A percentile compares a stretch with the other conserved stretches of the same genome.
Conservation (phyloP, 2,113 vertebrate genomes). For the Hepsetus odoe region DNA sequence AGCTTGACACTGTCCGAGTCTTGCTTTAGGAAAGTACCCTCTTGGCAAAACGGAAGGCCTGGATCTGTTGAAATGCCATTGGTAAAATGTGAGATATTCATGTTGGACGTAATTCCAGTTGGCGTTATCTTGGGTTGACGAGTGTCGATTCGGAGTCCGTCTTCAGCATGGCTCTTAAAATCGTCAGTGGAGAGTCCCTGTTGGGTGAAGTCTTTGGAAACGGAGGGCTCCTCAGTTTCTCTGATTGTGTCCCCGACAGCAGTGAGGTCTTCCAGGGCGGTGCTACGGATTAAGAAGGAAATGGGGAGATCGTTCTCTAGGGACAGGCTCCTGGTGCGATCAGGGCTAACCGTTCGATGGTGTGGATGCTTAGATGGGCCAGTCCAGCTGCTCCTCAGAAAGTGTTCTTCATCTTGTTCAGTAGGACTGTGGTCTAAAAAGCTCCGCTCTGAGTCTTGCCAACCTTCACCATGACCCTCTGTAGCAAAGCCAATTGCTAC, state of each 20-base stretch:
- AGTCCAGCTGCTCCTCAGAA: slow-evolving; percentile 43
- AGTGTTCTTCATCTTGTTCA: slow-evolving; percentile 42
- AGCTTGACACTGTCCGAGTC: not conserved
- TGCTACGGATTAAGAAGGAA: slow-evolving; percentile 64
- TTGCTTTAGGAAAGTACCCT: not conserved
- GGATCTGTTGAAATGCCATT: not conserved
- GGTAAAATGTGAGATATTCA: not conserved
- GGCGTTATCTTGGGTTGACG: not conserved
- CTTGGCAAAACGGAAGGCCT: not conserved
- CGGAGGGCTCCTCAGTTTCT: slow-evolving; percentile 25
- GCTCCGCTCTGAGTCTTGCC: slow-evolving; percentile 22
- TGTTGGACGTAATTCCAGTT: not conserved
- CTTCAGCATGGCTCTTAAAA: not conserved
- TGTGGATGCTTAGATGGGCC: slow-evolving; percentile 10
- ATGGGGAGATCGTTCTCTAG: slow-evolving; percentile 50
- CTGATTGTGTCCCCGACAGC: slow-evolving; percentile 57
- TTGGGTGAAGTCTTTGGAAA: slow-evolving; percentile 31
- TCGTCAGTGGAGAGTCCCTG: slow-evolving; percentile 6
- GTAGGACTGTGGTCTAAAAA: slow-evolving; percentile 16
- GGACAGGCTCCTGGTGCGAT: slow-evolving; percentile 62
- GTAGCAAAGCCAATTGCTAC: slow-evolving; percentile 27
- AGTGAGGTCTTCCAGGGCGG: slow-evolving; percentile 70
- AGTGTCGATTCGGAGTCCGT: not conserved
- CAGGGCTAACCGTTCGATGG: slow-evolving; percentile 60
- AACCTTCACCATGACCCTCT: slow-evolving; percentile 20